Evolutionary conservation across 2,113 vertebrate species (phyloP).

Genomic region (Alethe diademata): DNA sequence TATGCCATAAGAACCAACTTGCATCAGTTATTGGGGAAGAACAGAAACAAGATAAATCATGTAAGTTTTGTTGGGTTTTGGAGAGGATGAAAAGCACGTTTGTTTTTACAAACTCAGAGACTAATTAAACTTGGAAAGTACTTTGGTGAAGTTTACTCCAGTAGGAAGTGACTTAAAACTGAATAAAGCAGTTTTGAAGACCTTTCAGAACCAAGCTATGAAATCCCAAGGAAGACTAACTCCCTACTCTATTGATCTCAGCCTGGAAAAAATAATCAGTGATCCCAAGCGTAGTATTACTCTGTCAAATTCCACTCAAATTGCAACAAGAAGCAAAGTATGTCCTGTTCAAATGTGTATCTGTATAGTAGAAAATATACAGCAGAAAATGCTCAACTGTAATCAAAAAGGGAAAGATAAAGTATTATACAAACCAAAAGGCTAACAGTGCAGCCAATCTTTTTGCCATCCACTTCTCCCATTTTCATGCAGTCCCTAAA

Average conservation of each 20-base stretch:
- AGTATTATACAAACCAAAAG: conserved; percentile 85
- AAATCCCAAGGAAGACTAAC: background rate
- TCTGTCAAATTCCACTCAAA: background rate
- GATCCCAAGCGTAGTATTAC: background rate
- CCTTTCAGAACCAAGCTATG: background rate
- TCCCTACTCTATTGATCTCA: background rate
- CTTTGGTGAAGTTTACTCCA: background rate
- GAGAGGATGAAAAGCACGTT: background rate
- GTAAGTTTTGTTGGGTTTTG: background rate
- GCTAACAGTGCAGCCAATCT: conserved; percentile 98
- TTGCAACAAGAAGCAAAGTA: background rate
- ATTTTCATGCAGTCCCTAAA: conserved; percentile 97
- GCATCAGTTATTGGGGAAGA: background rate
- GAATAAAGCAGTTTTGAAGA: background rate
- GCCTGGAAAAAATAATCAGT: background rate
- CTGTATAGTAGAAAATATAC: background rate
- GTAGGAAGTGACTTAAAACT: background rate
- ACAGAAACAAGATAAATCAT: background rate
- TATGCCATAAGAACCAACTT: background rate
- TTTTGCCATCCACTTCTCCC: conserved; percentile 96
- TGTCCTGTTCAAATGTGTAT: background rate
- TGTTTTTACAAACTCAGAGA: background rate
- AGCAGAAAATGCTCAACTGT: background rate
- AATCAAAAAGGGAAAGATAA: background rate
- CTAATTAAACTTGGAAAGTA: background rate